These are phyloP conservation scores for Phoxinus phoxinus DNA, from an alignment of 2,113 vertebrate genomes.

Conservation along the genomic window DNA sequence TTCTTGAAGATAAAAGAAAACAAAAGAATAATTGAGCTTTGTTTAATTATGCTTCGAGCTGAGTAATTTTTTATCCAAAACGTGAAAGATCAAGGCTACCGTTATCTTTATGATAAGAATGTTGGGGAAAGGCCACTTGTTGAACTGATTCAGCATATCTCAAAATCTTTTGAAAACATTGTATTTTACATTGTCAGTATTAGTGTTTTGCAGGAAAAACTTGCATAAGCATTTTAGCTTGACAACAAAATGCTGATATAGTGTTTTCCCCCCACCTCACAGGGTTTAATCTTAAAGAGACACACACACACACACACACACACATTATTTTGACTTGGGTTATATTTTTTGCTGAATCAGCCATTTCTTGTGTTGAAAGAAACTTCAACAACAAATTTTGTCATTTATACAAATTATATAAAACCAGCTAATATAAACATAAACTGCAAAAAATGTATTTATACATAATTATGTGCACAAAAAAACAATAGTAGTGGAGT, in stretches of 20 bases:
- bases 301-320: too few relatives aligned
- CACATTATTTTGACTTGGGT: not conserved
- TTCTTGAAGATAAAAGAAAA: not conserved
- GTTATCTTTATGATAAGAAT: constrained; percentile 22
- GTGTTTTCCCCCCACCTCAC: not conserved
- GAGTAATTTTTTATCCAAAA: not conserved
- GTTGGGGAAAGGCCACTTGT: not conserved
- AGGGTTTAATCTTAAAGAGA: not conserved
- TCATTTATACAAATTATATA: not conserved
- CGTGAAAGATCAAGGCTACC: not conserved
- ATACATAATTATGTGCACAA: not conserved
- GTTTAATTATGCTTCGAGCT: not conserved
- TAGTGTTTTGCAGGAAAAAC: not conserved
- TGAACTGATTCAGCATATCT: not conserved
- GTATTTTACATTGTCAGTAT: not conserved
- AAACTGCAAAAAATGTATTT: not conserved
- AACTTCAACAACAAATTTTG: not conserved
- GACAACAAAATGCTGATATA: not conserved
- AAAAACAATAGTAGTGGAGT: not conserved
- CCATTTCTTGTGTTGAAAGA: not conserved
- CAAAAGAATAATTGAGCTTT: not conserved
- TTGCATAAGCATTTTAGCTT: not conserved
- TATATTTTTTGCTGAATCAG: not conserved
- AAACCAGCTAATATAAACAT: not conserved
- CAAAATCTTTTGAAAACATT: not conserved